A percentile compares a stretch with the other conserved stretches of the same genome.
Evolutionary conservation across 2,797 vertebrate genomes (phyloP).

Genomic region (Rallus crepitans): DNA sequence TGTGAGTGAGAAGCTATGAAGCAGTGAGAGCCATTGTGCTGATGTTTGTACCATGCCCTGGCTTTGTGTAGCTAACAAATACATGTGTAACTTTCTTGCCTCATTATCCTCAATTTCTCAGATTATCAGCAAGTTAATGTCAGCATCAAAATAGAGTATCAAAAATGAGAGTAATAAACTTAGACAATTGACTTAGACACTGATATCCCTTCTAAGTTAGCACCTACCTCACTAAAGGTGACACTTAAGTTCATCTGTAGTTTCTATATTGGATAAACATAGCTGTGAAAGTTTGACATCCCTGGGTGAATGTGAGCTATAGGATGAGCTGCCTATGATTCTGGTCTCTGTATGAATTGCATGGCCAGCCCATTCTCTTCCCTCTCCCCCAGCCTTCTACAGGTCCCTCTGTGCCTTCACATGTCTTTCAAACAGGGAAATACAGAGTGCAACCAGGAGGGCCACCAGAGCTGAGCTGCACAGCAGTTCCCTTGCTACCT

Average conservation of each 20-base stretch:
- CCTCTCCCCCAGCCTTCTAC: background rate
- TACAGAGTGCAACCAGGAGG: background rate
- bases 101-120: background rate
- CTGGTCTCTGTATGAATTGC: background rate
- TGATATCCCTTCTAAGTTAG: accelerated
- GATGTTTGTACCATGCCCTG: background rate
- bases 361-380: background rate
- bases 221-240: background rate
- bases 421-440: background rate
- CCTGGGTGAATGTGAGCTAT: background rate
- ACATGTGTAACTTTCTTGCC: background rate
- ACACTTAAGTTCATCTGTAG: background rate
- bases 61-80: background rate
- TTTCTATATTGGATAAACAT: background rate
- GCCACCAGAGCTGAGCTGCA: background rate
- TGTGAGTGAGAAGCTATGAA: background rate
- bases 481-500: background rate
- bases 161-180: background rate
- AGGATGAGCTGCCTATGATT: background rate
- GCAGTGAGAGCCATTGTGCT: background rate
- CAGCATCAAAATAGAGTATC: background rate
- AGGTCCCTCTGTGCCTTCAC: background rate
- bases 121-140: background rate
- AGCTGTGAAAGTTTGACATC: background rate
- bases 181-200: background rate